These are phyloP conservation scores for Potamarius usumacintae DNA, from an alignment of 2,113 vertebrate species.

Conservation along the genomic window DNA sequence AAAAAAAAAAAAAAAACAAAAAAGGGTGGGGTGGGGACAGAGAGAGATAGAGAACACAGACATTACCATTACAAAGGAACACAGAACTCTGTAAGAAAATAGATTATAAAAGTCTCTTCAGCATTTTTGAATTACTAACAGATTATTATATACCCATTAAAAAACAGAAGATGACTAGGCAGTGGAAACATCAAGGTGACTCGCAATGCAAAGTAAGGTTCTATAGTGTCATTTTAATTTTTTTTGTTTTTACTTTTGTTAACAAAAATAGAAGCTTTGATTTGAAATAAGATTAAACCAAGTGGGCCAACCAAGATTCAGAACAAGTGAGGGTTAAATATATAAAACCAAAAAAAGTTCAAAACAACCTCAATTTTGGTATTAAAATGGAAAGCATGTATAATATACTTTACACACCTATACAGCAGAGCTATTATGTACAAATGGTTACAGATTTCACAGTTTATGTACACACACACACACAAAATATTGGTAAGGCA, in stretches of 20 bases:
- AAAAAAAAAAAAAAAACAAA: conserved; percentile 5
- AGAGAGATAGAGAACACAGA: conserved; percentile 47
- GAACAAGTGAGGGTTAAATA: conserved; percentile 42
- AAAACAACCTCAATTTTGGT: conserved; percentile 70
- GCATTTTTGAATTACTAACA: conserved; percentile 48
- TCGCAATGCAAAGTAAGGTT: conserved; percentile 69
- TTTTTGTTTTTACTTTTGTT: conserved; percentile 66
- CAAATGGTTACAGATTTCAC: conserved; percentile 63
- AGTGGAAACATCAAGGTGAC: conserved; percentile 72
- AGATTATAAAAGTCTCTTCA: conserved; percentile 73
- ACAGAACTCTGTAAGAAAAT: conserved; percentile 75
- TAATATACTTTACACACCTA: conserved; percentile 61
- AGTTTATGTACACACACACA: conserved; percentile 53
- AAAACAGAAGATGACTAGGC: conserved; percentile 61
- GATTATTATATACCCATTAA: conserved; percentile 63
- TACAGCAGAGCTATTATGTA: conserved; percentile 66
- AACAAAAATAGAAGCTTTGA: conserved; percentile 81
- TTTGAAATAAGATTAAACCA: conserved; percentile 65
- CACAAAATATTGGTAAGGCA: conserved; percentile 64
- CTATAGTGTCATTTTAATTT: conserved; percentile 69
- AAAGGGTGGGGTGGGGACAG: conserved; percentile 13
- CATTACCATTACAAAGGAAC: conserved; percentile 67
- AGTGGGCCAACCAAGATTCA: conserved; percentile 57
- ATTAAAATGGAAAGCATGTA: conserved; percentile 53
- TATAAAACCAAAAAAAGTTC: conserved; percentile 53